These are phyloP conservation scores for Pelecanus crispus DNA, from an alignment of 2,113 vertebrate species.

Conservation along the genomic window DNA sequence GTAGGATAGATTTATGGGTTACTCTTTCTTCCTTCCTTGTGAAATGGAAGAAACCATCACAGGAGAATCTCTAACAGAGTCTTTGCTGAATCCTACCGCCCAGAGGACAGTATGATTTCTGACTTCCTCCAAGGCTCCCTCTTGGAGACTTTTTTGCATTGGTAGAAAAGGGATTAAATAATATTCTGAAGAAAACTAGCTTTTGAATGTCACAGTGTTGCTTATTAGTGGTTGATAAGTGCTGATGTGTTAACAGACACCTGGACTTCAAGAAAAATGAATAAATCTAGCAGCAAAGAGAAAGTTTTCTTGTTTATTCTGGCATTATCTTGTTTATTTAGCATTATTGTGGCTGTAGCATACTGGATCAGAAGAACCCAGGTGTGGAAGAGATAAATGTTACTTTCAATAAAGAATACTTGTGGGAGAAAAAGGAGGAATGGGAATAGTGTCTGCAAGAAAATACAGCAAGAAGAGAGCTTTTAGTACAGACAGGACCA, in stretches of 20 bases:
- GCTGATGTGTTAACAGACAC: neutral
- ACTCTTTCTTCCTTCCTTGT: neutral
- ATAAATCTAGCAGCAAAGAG: neutral
- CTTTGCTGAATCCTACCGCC: neutral
- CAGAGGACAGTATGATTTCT: neutral
- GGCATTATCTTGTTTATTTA: no score
- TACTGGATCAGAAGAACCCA: neutral
- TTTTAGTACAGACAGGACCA: neutral
- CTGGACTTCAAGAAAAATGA: neutral
- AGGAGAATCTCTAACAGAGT: neutral
- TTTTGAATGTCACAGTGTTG: neutral
- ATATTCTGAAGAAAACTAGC: neutral
- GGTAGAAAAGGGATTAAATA: neutral
- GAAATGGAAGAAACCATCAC: neutral
- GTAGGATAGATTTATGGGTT: neutral
- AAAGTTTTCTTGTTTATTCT: neutral
- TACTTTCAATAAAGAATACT: neutral
- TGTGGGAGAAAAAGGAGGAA: neutral
- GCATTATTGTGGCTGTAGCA: neutral
- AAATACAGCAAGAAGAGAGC: neutral
- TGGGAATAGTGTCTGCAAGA: neutral
- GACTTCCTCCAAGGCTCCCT: neutral
- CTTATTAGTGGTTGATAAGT: neutral
- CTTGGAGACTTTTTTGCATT: neutral
- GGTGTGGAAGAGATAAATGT: neutral